A percentile compares a stretch with the other conserved stretches of the same genome.
phyloP scores from a whole-genome alignment of 2,888 invertebrate species.

The Oscheius sp. region DNA sequence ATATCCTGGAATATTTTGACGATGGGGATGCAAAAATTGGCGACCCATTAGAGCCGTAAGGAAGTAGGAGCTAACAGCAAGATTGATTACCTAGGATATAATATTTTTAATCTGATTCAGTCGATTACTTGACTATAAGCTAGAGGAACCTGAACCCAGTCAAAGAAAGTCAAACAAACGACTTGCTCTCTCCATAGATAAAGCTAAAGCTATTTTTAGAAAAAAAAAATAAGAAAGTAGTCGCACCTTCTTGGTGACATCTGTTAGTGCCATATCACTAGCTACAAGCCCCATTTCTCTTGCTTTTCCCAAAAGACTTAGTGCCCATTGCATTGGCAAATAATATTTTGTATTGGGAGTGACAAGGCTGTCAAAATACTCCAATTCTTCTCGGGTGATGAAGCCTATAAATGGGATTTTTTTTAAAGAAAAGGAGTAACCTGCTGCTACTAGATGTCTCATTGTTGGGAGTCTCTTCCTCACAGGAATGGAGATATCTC shows the following conservation, averaged over 20 bases:
- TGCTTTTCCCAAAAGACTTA: conserved; percentile 40
- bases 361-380: conserved; percentile 59
- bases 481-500: conserved; percentile 65
- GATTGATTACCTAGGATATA: conserved; percentile 59
- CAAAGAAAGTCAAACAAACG: conserved; percentile 61
- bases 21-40: conserved; percentile 53
- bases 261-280: conserved; percentile 61
- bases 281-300: conserved; percentile 51
- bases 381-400: conserved; percentile 63
- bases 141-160: conserved; percentile 64
- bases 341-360: conserved; percentile 66
- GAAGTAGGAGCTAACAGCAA: conserved; percentile 63
- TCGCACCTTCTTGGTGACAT: conserved; percentile 56
- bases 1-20: neutral
- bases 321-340: conserved; percentile 64
- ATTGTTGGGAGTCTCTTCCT: conserved; percentile 66
- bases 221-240: too few species aligned
- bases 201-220: too few species aligned
- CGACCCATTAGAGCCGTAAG: conserved; percentile 61
- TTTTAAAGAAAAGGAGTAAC: too few species aligned
- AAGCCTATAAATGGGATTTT: conserved; percentile 42
- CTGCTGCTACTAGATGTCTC: conserved; percentile 64
- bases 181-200: conserved; percentile 48
- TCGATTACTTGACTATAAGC: conserved; percentile 50
- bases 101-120: neutral